These are phyloP conservation scores for Potorous gilbertii DNA, from an alignment of 2,797 vertebrate species.

Conservation along the genomic window DNA sequence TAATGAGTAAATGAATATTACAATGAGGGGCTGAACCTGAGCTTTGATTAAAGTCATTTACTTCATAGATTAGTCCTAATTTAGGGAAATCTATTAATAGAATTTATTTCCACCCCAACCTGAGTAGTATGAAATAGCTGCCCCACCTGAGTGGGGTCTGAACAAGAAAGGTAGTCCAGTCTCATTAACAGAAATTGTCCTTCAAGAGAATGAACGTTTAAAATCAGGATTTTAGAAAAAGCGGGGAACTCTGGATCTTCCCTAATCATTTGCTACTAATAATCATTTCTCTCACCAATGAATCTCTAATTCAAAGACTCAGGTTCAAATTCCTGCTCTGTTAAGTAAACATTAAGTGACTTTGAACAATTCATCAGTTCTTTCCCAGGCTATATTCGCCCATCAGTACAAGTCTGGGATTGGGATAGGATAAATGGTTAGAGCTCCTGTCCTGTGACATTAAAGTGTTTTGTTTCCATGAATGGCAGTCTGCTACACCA, in stretches of 20 bases:
- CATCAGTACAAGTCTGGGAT: not conserved
- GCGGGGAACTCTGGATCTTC: not conserved
- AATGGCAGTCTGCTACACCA: not conserved
- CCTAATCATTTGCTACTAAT: not conserved
- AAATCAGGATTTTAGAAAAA: not conserved
- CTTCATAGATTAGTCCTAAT: no score
- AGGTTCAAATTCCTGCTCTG: not conserved
- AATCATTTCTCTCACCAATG: not conserved
- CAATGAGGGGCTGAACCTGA: not conserved
- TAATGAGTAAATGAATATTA: not conserved
- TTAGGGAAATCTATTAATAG: not conserved
- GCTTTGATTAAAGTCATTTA: not conserved
- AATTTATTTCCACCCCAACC: not conserved
- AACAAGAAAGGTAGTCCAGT: no score
- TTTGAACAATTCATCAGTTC: not conserved
- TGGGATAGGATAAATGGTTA: not conserved
- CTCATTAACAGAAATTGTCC: no score
- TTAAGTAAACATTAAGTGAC: not conserved
- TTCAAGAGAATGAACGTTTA: not conserved
- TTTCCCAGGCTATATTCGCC: not conserved
- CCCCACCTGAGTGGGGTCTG: no score
- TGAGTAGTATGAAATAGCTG: not conserved
- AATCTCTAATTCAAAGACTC: not conserved
- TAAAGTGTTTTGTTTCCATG: not conserved
- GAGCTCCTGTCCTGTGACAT: not conserved